Evolutionary conservation across 2,888 invertebrate genomes (phyloP).

Genomic region (Syrista parreyssii): DNA sequence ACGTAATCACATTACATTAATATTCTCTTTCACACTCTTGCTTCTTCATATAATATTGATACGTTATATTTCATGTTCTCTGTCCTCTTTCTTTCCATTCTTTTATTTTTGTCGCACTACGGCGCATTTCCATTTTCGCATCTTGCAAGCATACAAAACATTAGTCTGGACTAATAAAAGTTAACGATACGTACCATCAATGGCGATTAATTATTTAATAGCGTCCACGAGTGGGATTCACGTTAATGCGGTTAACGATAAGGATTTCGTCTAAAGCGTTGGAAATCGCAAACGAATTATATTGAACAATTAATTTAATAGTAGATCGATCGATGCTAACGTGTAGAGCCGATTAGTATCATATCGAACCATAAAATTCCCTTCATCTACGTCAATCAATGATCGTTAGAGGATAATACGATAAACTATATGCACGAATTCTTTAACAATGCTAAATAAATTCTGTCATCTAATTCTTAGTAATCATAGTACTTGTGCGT

Average conservation of each 20-base stretch:
- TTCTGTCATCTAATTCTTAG: slow-evolving; percentile 26
- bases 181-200: background rate
- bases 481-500: slow-evolving; percentile 46
- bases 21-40: background rate
- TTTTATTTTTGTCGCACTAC: too few relatives aligned
- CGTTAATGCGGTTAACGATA: background rate
- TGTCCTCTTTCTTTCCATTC: background rate
- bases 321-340: background rate
- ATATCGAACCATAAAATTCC: slow-evolving; percentile 1
- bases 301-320: background rate
- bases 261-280: background rate
- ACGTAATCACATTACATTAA: background rate
- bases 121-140: background rate
- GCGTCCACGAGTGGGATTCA: background rate
- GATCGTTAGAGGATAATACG: slow-evolving; percentile 13
- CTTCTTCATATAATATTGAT: background rate
- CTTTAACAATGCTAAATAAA: slow-evolving; percentile 45
- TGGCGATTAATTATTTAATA: background rate
- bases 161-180: background rate
- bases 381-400: background rate
- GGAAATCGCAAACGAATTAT: background rate
- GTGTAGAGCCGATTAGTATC: background rate
- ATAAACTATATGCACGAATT: slow-evolving; percentile 47
- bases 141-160: background rate
- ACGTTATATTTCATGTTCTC: background rate